Percentiles rank a stretch among this genome's conserved stretches.
Conservation (phyloP, 2,113 vertebrate species). For the Etia nguti region DNA sequence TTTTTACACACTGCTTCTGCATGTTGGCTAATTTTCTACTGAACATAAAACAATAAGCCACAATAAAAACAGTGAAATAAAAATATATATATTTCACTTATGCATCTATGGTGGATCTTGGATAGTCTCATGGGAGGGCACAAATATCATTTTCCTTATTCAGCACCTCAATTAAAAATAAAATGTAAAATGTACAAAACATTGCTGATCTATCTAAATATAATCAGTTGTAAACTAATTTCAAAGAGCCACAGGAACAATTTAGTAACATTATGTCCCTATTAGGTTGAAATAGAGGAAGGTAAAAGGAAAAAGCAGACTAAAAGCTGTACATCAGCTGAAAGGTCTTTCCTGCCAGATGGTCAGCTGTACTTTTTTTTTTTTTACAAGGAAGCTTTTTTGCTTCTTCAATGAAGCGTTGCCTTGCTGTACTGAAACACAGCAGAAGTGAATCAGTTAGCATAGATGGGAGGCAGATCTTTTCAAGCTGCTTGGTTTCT, state of each 20-base stretch:
- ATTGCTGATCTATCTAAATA: not conserved
- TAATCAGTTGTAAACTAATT: not conserved
- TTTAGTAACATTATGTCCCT: not conserved
- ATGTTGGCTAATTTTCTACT: not conserved
- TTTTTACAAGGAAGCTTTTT: not conserved
- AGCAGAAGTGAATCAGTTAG: constrained; percentile 24
- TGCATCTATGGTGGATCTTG: not conserved
- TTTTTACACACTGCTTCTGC: not conserved
- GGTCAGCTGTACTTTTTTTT: not conserved
- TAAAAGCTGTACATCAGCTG: not conserved
- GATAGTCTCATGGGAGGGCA: not conserved
- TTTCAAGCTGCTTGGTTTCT: constrained; percentile 7
- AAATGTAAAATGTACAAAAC: not conserved
- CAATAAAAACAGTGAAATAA: not conserved
- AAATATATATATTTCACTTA: not conserved
- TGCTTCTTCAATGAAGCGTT: not conserved
- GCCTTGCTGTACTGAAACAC: not conserved
- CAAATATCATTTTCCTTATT: not conserved
- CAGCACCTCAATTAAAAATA: not conserved
- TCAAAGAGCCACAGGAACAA: not conserved
- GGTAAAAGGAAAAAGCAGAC: constrained; percentile 1
- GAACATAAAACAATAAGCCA: not conserved
- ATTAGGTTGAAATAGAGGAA: not conserved
- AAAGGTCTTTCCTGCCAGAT: constrained; percentile 43
- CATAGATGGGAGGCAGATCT: not conserved